These are phyloP conservation scores for Sebastes hubbsi DNA, from an alignment of 2,797 vertebrate species.

Conservation along the genomic window DNA sequence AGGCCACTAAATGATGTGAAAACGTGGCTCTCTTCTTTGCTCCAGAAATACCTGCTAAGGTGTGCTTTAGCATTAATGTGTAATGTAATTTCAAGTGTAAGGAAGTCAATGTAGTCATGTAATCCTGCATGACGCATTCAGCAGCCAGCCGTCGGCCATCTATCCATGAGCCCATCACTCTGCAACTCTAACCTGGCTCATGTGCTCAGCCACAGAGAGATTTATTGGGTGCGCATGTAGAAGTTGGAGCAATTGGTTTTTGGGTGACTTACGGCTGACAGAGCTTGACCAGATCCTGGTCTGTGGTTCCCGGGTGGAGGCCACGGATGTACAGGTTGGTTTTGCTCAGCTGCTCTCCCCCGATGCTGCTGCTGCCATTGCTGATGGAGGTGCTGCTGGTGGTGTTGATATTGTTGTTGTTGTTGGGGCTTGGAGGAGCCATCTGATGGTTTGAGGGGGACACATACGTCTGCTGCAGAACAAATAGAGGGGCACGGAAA, in stretches of 20 bases:
- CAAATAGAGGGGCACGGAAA: not conserved
- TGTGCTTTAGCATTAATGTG: not conserved
- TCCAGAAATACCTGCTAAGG: conserved; percentile 32
- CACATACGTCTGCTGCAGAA: conserved; percentile 87
- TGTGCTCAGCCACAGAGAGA: conserved; percentile 22
- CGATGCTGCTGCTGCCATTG: conserved; percentile 72
- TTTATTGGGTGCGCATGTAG: conserved; percentile 33
- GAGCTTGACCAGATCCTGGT: conserved; percentile 95
- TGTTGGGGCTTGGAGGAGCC: conserved; percentile 91
- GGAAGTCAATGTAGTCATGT: not conserved
- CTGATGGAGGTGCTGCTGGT: conserved; percentile 68
- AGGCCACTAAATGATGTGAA: conserved; percentile 49
- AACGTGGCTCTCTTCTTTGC: not conserved
- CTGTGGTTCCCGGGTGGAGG: conserved; percentile 92
- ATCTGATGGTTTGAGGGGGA: conserved; percentile 88
- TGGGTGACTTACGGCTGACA: conserved; percentile 91
- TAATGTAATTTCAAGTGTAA: not conserved
- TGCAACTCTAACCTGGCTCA: conserved; percentile 9
- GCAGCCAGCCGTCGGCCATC: not conserved
- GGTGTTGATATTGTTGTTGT: conserved; percentile 82
- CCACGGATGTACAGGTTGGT: conserved; percentile 96
- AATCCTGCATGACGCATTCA: conserved; percentile 14
- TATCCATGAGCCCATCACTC: conserved; percentile 11
- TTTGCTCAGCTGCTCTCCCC: conserved; percentile 91
- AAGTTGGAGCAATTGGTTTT: conserved; percentile 28